Evolutionary conservation across 2,797 vertebrate species (phyloP), one percentile per base, ranked within the genome.

Genomic region (Neomorphus geoffroyi): DNA sequence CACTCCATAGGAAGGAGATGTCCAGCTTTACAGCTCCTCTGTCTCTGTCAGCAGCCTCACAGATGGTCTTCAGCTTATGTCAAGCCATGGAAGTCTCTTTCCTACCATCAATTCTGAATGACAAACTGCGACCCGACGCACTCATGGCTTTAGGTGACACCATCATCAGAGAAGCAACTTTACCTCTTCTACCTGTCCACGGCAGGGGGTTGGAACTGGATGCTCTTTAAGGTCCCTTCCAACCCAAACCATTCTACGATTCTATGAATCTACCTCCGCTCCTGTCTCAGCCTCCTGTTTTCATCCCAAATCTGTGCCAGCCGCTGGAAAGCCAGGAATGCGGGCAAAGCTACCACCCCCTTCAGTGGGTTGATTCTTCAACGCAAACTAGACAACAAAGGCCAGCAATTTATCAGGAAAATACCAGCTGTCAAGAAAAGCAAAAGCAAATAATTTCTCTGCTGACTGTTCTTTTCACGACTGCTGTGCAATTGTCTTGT

Each of bases 401-500:
- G 86, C 94, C 93, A 95, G 94, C 93, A 93, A 97, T 97, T 96
- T 96, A 95, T 93, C 90, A 96, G 88, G 90, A 87, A 95, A 96
- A 94, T 94, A 97, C 87, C 95, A 97, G 92, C 95, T 95, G 93
- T 96, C 96, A 95, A 88, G 92, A 85, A 89, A 93, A 94, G 74
- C 71, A 93, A 96, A 95, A 46, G 86, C 90, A 94, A 95, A 94
- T 91, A 1, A 86, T 72, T 93, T 80, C 96, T 93, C 94, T 88
- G 80, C 90, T 86, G 71, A 80, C 71, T 96, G 92, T 90, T 96
- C 91, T 90, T 96, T 90, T 93, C 93, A 85, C 4, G 3, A 94
- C 94, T 86, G 86, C 94, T 80, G 61, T 0, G 71, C 93, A 89
- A 94, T 94, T 96, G 93, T 94, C 88, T 96, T 69, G 91, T 85